Base-by-base conservation (phyloP, 2,797 vertebrate genomes). In the Podarcis siculus region DNA sequence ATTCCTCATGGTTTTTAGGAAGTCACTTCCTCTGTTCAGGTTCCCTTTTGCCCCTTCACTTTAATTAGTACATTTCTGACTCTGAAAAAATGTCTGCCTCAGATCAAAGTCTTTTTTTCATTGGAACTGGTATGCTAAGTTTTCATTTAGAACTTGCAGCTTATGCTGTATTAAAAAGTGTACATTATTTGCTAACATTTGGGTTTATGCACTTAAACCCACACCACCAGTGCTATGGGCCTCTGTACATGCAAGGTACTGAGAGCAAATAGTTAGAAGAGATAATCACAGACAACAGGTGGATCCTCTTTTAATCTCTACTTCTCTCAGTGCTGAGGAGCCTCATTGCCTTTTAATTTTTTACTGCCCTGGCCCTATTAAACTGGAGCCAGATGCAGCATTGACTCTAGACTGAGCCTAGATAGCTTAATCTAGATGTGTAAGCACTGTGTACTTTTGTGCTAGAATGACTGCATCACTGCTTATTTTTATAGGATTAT, bases 261-360 rank as follows among this genome's bases (percentile, higher is more conserved):
- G 96, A 98, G 95, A 95, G 95, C 79, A 98, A 99, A 98, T 98
- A 98, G 98, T 99, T 98, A 98, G 98, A 99, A 99, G 98, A 99
- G 98, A 99, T 98, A 98, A 98, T 98, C 97, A 98, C 96, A 98
- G 97, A 98, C 97, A 97, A 96, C 95, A 92, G 96, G 97, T 97
- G 93, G 95, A 98, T 96, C 96, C 96, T 96, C 93, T 96, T 96
- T 93, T 93, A 88, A 92, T 91, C 90, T 93, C 86, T 92, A 80
- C 89, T 55, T 55, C 75, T 72, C 86, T 45, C 27, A 89, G 12
- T 90, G 92, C 94, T 92, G 92, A 58, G 23, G 21, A 37, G 4
- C 1, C 35, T n/a, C 15, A 19, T 69, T 67, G 61, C 39, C 8
- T 45, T 27, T 64, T 64, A 61, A 5, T 64, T 64, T 64, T 64